Evolutionary conservation across 1,140 invertebrate species (phyloP).

Genomic region (Lutraria rhynchaena): DNA sequence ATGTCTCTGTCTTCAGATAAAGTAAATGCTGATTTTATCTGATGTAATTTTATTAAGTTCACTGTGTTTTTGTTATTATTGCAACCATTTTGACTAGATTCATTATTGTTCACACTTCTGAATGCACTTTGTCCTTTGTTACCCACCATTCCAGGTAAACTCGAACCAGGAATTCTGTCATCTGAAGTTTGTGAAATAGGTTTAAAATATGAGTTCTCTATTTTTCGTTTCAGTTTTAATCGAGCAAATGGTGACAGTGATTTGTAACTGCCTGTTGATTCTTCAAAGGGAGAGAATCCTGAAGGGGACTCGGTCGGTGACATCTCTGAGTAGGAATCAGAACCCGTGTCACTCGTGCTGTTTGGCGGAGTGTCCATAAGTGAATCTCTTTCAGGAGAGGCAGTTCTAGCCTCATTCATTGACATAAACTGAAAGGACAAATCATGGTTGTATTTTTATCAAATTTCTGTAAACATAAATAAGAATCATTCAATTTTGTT

Average conservation of each 20-base stretch:
- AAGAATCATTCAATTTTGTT: neutral
- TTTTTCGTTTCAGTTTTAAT: slow-evolving; percentile 42
- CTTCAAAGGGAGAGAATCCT: slow-evolving; percentile 20
- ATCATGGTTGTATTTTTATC: neutral
- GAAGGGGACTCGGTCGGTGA: slow-evolving; percentile 6
- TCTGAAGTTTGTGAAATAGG: slow-evolving; percentile 25
- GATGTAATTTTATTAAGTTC: slow-evolving; percentile 41
- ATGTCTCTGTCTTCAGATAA: slow-evolving; percentile 35
- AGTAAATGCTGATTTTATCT: slow-evolving; percentile 50
- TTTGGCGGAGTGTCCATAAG: neutral
- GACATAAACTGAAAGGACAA: slow-evolving; percentile 46
- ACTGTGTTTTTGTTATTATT: slow-evolving; percentile 18
- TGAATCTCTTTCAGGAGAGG: neutral
- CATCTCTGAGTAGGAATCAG: slow-evolving; percentile 5
- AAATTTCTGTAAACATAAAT: neutral
- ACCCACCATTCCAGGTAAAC: neutral
- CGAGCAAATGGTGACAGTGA: slow-evolving; percentile 45
- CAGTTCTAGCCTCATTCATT: slow-evolving; percentile 5
- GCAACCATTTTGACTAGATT: slow-evolving; percentile 41
- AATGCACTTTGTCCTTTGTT: neutral
- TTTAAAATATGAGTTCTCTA: slow-evolving; percentile 31
- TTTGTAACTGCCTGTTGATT: slow-evolving; percentile 4
- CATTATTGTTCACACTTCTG: slow-evolving; percentile 5
- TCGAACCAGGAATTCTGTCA: neutral
- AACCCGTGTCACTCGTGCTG: slow-evolving; percentile 23